phyloP scores from a whole-genome alignment of 2,888 invertebrate genomes.

The Parelbella ahira region DNA sequence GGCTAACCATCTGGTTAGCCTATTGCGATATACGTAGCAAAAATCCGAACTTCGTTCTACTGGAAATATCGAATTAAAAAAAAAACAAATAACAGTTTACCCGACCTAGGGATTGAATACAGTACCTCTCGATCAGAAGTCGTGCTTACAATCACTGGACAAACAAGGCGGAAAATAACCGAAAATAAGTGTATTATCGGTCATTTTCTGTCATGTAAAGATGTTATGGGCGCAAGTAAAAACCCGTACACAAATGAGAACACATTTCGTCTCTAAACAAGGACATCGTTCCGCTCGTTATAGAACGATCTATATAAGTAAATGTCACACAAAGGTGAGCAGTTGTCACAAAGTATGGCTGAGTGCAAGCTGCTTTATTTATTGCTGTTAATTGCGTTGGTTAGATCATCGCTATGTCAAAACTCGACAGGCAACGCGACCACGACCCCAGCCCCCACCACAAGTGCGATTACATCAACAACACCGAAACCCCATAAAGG shows the following conservation, averaged over 20 bases:
- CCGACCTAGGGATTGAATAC: no score
- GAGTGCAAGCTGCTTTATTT: conserved; percentile 4
- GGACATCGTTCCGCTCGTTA: conserved; percentile 9
- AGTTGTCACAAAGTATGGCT: no score
- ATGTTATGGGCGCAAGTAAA: background rate
- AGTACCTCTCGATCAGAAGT: no score
- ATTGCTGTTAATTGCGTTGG: conserved; percentile 6
- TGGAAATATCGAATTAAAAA: no score
- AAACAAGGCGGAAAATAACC: no score
- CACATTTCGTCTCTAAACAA: conserved; percentile 2
- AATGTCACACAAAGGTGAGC: background rate
- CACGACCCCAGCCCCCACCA: conserved; percentile 11
- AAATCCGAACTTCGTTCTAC: no score
- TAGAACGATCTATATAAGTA: conserved; percentile 2
- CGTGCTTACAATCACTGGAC: no score
- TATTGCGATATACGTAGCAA: no score
- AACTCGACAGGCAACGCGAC: conserved; percentile 10
- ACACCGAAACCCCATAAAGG: conserved; percentile 21
- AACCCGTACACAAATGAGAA: conserved; percentile 2
- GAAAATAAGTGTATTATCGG: no score
- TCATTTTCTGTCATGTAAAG: no score
- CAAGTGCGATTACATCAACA: conserved; percentile 20
- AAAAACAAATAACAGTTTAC: no score
- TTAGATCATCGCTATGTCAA: conserved; percentile 4
- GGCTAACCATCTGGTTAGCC: no score